Evolutionary conservation across 2,113 vertebrate genomes (phyloP).

Genomic region (Agelaius tricolor): DNA sequence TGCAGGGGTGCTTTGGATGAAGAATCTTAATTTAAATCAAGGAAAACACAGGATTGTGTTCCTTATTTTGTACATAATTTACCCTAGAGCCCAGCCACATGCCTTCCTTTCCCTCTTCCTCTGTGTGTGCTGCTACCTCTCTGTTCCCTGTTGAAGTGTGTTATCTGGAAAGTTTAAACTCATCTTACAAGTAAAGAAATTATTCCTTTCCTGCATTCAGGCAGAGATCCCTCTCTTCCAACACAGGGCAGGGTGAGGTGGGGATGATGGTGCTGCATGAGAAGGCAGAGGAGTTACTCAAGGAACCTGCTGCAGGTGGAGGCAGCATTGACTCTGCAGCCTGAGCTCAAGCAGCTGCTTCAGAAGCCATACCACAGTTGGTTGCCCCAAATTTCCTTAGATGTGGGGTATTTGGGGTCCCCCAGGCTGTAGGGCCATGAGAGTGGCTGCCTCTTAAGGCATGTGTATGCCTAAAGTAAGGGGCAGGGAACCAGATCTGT

Average conservation of each 20-base stretch:
- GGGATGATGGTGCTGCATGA: background rate
- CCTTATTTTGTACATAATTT: background rate
- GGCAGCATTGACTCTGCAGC: background rate
- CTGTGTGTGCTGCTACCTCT: rapidly evolving
- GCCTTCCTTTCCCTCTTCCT: background rate
- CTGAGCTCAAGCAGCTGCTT: background rate
- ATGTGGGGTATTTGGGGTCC: rapidly evolving
- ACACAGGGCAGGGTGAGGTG: rapidly evolving
- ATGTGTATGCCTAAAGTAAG: background rate
- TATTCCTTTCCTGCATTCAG: background rate
- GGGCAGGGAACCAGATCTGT: rapidly evolving
- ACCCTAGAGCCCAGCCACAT: background rate
- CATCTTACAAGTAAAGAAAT: background rate
- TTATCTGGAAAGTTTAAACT: background rate
- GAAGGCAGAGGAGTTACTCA: background rate
- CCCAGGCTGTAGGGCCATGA: rapidly evolving
- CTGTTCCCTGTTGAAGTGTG: background rate
- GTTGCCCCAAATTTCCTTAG: background rate
- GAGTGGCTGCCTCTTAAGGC: background rate
- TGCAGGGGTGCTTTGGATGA: background rate
- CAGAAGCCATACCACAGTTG: rapidly evolving
- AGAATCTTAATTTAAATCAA: background rate
- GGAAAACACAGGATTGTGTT: background rate
- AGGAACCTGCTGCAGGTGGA: background rate
- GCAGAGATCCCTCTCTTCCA: background rate